Conservation (phyloP, 1,140 invertebrate genomes). For the Drosophila repleta region DNA sequence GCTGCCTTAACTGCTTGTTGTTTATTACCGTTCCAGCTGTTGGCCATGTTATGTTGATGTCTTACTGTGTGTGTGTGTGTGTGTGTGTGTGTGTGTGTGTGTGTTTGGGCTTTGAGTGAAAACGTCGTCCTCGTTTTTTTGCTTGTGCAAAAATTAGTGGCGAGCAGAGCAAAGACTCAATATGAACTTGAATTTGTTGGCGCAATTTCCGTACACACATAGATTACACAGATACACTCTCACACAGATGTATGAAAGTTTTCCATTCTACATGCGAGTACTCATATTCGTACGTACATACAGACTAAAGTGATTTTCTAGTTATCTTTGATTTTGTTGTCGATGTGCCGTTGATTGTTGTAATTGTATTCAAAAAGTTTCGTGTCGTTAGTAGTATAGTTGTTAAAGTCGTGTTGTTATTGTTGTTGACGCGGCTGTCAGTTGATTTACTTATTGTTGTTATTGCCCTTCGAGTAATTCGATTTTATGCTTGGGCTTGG, state of each 20-base stretch:
- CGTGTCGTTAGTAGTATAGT: slow-evolving; percentile 40
- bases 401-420: slow-evolving; percentile 27
- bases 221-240: background rate
- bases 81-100: slow-evolving; percentile 5
- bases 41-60: slow-evolving; percentile 45
- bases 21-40: slow-evolving; percentile 76
- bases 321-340: slow-evolving; percentile 38
- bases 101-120: slow-evolving; percentile 27
- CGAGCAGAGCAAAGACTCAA: slow-evolving; percentile 34
- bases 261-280: slow-evolving; percentile 12
- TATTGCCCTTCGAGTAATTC: slow-evolving; percentile 19
- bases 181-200: slow-evolving; percentile 65
- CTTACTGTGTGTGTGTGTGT: slow-evolving; percentile 5
- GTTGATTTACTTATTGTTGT: slow-evolving; percentile 20
- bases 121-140: slow-evolving; percentile 35
- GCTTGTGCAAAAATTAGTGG: slow-evolving; percentile 72
- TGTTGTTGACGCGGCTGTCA: slow-evolving; percentile 23
- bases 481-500: slow-evolving; percentile 33
- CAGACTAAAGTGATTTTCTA: background rate
- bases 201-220: slow-evolving; percentile 33
- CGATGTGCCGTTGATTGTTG: slow-evolving; percentile 46
- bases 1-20: slow-evolving; percentile 55
- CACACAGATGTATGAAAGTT: slow-evolving; percentile 7
- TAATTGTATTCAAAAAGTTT: slow-evolving; percentile 68
- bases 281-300: slow-evolving; percentile 3